Evolutionary conservation across 2,113 vertebrate genomes (phyloP).

Genomic region (Trichechus manatus): DNA sequence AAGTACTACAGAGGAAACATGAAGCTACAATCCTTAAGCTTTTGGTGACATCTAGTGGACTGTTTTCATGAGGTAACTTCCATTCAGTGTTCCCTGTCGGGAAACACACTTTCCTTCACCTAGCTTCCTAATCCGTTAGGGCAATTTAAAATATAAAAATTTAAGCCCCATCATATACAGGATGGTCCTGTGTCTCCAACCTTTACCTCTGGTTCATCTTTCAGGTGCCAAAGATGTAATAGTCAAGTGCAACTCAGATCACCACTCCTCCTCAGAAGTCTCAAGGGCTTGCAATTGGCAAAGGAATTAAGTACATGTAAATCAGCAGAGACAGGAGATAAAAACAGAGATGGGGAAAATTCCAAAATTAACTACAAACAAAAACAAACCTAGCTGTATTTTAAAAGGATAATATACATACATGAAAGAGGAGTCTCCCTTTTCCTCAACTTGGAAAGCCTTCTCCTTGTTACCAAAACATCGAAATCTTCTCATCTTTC

Average conservation of each 20-base stretch:
- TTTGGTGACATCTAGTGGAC: constrained; percentile 76
- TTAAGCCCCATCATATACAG: background rate
- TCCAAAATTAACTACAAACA: background rate
- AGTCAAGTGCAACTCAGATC: background rate
- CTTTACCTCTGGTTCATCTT: background rate
- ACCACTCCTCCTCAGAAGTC: constrained; percentile 7
- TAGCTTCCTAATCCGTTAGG: background rate
- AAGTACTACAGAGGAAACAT: background rate
- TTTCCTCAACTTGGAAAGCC: background rate
- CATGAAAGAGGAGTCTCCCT: background rate
- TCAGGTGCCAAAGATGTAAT: background rate
- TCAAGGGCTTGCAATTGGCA: constrained; percentile 4
- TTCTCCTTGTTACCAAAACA: background rate
- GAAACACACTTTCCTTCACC: background rate
- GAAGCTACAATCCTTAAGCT: constrained; percentile 19
- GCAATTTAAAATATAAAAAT: constrained; percentile 30
- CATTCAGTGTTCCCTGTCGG: background rate
- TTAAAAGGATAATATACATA: background rate
- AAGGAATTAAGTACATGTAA: background rate
- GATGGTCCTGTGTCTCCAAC: background rate
- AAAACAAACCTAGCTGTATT: background rate
- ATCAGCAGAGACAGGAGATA: background rate
- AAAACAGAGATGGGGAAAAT: constrained; percentile 19
- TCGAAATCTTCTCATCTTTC: background rate
- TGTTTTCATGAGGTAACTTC: background rate